Evolutionary conservation across 1,140 invertebrate species (phyloP).

Genomic region (Procambarus clarkii): DNA sequence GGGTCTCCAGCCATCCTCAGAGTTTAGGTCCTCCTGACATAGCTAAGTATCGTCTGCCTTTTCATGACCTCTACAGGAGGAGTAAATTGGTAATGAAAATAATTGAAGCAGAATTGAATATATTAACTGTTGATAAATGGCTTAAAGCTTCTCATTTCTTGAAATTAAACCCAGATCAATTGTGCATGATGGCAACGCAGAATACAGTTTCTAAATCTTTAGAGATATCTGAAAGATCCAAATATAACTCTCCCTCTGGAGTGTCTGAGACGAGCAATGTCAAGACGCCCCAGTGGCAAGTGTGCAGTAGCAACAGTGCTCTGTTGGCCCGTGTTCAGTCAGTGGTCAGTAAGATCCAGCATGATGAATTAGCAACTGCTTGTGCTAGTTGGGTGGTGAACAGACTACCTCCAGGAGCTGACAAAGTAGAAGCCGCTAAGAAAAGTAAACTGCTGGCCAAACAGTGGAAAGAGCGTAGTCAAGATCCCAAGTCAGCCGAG

Average conservation of each 20-base stretch:
- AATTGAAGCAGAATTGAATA: slow-evolving; percentile 63
- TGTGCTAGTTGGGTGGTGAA: slow-evolving; percentile 69
- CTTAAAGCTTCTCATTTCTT: slow-evolving; percentile 48
- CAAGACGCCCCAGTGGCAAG: slow-evolving; percentile 24
- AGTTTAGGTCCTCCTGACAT: slow-evolving; percentile 49
- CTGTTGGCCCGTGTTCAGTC: slow-evolving; percentile 39
- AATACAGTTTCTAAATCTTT: slow-evolving; percentile 64
- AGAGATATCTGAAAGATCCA: slow-evolving; percentile 6
- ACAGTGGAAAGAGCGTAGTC: slow-evolving; percentile 28
- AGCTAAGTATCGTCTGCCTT: slow-evolving; percentile 62
- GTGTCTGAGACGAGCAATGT: not conserved
- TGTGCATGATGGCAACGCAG: slow-evolving; percentile 63
- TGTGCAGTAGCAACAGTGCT: slow-evolving; percentile 57
- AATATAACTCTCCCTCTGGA: not conserved
- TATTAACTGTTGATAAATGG: slow-evolving; percentile 66
- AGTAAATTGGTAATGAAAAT: slow-evolving; percentile 58
- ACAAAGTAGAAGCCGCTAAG: slow-evolving; percentile 57
- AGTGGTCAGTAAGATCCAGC: slow-evolving; percentile 61
- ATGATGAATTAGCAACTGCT: slow-evolving; percentile 59
- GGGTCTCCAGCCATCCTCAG: slow-evolving; percentile 55
- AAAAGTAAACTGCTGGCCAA: slow-evolving; percentile 59
- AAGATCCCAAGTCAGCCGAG: slow-evolving; percentile 16
- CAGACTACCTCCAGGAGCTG: slow-evolving; percentile 65
- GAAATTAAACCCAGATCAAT: slow-evolving; percentile 61
- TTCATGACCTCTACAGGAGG: slow-evolving; percentile 60